Conservation (phyloP, 2,797 vertebrate species). For the Mustela erminea region DNA sequence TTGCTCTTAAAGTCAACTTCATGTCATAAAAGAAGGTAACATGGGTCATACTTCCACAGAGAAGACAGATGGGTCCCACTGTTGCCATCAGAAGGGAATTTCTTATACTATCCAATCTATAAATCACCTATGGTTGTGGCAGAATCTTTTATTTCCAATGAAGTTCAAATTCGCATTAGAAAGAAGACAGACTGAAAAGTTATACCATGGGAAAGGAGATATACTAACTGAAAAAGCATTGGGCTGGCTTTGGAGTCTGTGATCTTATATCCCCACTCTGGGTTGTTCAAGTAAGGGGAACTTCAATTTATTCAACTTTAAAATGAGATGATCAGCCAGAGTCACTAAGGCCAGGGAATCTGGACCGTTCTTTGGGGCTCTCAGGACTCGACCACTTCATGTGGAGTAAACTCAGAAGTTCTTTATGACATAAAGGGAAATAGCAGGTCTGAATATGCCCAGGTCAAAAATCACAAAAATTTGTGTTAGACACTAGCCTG, state of each 20-base stretch:
- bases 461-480: background rate
- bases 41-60: background rate
- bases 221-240: background rate
- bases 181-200: background rate
- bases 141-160: background rate
- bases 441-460: background rate
- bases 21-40: background rate
- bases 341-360: background rate
- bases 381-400: background rate
- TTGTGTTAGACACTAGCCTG: background rate
- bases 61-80: background rate
- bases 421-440: background rate
- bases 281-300: background rate
- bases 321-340: background rate
- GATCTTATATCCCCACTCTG: background rate
- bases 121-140: background rate
- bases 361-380: background rate
- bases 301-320: background rate
- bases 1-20: background rate
- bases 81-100: background rate
- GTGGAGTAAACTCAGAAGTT: background rate
- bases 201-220: background rate
- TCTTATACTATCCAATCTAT: background rate
- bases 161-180: slow-evolving; percentile 1
- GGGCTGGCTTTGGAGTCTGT: background rate